Evolutionary conservation across 2,888 invertebrate genomes (phyloP), one percentile per base, ranked within the genome.

Genomic region (Caenorhabditis sp.): DNA sequence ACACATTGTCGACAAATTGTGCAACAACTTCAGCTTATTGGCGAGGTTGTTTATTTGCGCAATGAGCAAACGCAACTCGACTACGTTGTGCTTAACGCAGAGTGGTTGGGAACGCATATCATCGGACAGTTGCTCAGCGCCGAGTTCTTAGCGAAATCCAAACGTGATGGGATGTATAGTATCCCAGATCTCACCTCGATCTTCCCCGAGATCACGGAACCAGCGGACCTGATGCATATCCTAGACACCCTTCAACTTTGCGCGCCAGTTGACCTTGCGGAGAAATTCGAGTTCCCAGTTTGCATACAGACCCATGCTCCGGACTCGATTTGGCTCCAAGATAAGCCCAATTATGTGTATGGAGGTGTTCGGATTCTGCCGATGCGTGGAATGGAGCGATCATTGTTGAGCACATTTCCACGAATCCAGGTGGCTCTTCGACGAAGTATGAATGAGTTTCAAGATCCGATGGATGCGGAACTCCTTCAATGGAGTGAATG

Each of bases 171-270:
- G 1, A 92, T 92, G 80, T 93, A 92, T 87, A 91, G 92, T 1
- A 89, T 91, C 14, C 92, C 92, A 81, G 93, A 93, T 88, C 92
- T 93, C 86, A 92, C 92, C 88, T 90, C 92, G 52, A 90, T 92
- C 82, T 92, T 91, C 86, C 92, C 92, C 38, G 92, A 92, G 73
- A 82, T 88, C 26, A 91, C 92, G 69, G 93, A 93, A 83, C 92
- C 92, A 4, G 88, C 90, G 65, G 92, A 92, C 83, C 90, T 93
- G 81, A 89, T 93, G 58, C 91, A 92, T 64, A 88, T 90, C 12
- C 88, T 93, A 57, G 92, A 93, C 88, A 92, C 92, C 7, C 89
- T 93, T 67, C 92, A 92, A 85, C 88, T 86, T 20, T 86, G 86
- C 67, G 81, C 84, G 23, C 81, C 85, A 0, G 63, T 80, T 25